Base-by-base conservation (phyloP, 2,797 vertebrate genomes). In the Psittacula derbiana region DNA sequence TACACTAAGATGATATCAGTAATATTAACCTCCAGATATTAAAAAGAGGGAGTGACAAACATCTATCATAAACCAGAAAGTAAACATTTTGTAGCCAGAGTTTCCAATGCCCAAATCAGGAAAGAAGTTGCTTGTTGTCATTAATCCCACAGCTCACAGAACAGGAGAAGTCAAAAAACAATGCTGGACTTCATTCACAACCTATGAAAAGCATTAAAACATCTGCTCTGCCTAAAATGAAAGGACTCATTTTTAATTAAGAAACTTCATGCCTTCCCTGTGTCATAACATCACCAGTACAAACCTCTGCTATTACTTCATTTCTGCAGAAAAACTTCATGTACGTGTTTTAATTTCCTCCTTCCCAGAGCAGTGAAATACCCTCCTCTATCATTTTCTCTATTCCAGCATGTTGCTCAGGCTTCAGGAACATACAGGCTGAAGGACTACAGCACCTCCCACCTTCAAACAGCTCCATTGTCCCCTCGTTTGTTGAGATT, bases 191-290 rank as follows among this genome's bases (percentile, higher is more conserved):
- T 93, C 1, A 44, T 69, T 25, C 41, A 23, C 27, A 27, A 8
- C 36, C 2, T 7, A 60, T 20, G 20, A 72, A 43, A 75, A 79
- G 27, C 30, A 49, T 30, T 61, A 43, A 61, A 80, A 92, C 25
- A 81, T 55, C 65, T 92, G 40, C 31, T 78, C 33, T 67, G 52
- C 72, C 72, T 46, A 13, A 47, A 89, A 55, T 19, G 9, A 69
- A 72, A 72, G 7, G n/a, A 16, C 8, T 49, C 19, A 6, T 15
- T 86, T 92, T 81, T 65, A 36, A 69, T 46, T 55, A 23, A 30
- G 16, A 65, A 60, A 28, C 6, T 44, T 47, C 12, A 3, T 1
- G 7, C 2, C 0, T 24, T 72, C 40, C 33, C 16, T 10, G 0
- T 40, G 41, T 36, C 20, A 9, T 33, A 60, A 11, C 20, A 43